Evolutionary conservation across 2,113 vertebrate species (phyloP).

Genomic region (Heterotilapia buettikoferi): DNA sequence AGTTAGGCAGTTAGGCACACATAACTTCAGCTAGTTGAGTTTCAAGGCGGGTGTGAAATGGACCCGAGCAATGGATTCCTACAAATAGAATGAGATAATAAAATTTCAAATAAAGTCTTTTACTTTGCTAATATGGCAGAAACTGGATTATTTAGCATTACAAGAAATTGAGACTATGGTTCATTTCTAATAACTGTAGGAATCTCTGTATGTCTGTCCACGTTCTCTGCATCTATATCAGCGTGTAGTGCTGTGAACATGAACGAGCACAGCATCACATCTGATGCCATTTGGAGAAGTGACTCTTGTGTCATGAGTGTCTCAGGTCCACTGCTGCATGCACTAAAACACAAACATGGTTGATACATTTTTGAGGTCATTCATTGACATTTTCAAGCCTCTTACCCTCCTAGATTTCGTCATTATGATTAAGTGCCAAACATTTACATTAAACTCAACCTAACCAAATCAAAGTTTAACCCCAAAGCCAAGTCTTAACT

Average conservation of each 20-base stretch:
- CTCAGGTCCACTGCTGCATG: neutral
- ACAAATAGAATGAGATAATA: neutral
- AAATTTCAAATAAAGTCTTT: neutral
- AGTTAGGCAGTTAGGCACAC: neutral
- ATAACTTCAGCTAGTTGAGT: neutral
- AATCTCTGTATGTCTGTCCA: neutral
- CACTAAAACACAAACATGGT: neutral
- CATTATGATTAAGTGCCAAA: neutral
- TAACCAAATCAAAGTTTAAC: neutral
- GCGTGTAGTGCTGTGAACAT: neutral
- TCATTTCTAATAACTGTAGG: neutral
- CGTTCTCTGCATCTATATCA: neutral
- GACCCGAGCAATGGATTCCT: neutral
- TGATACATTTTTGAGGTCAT: neutral
- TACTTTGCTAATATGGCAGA: neutral
- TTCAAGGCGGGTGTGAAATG: neutral
- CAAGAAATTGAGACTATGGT: neutral
- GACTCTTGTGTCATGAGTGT: neutral
- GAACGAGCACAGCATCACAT: neutral
- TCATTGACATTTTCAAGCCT: neutral
- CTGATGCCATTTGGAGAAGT: neutral
- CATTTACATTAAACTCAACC: neutral
- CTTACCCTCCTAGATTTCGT: fast-evolving
- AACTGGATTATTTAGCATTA: neutral
- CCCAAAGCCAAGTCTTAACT: neutral